Evolutionary conservation across 2,113 vertebrate species (phyloP).

Genomic region (Tragelaphus buxtoni): DNA sequence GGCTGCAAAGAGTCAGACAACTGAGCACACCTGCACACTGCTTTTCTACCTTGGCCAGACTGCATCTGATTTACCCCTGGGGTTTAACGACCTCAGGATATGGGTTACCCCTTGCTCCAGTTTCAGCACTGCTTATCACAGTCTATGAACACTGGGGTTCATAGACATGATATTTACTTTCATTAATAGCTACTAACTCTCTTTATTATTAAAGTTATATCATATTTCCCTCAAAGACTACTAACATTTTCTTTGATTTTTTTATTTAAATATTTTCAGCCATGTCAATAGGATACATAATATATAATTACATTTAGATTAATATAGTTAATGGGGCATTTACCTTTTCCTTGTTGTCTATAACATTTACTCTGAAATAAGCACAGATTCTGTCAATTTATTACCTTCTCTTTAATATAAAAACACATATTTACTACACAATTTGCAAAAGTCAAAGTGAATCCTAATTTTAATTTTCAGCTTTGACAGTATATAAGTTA

Average conservation of each 20-base stretch:
- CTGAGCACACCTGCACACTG: background rate
- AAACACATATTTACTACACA: background rate
- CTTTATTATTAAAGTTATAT: background rate
- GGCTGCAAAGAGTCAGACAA: background rate
- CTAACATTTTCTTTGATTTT: slow-evolving; percentile 9
- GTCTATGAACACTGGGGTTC: background rate
- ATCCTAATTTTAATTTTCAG: slow-evolving; percentile 34
- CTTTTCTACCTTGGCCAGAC: background rate
- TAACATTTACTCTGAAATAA: slow-evolving; percentile 31
- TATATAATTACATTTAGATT: background rate
- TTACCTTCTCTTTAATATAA: slow-evolving; percentile 32
- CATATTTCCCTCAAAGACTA: background rate
- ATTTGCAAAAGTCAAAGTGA: background rate
- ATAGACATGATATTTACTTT: background rate
- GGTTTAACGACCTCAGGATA: background rate
- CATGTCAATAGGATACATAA: background rate
- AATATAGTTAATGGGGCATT: background rate
- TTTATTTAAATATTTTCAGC: slow-evolving; percentile 7
- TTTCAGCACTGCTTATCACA: background rate
- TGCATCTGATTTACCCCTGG: background rate
- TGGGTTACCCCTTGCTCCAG: background rate
- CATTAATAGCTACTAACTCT: background rate
- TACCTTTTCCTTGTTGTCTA: background rate
- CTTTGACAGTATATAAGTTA: background rate
- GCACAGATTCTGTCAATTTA: background rate